Evolutionary conservation across 2,888 invertebrate genomes (phyloP).

Genomic region (Oligia latruncula): DNA sequence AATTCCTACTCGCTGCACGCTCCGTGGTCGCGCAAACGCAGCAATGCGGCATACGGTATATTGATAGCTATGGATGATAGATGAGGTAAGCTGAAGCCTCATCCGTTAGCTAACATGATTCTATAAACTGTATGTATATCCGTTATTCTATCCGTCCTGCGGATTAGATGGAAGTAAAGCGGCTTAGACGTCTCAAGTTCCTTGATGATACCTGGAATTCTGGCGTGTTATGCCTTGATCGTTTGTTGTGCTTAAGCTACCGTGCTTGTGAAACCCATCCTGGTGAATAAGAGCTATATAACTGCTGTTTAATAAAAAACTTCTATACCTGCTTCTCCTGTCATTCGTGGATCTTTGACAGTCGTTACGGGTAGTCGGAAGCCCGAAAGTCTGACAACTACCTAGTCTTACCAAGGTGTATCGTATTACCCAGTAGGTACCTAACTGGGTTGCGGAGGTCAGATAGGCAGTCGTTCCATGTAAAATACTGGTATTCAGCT

Average conservation of each 20-base stretch:
- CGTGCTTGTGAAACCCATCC: not conserved
- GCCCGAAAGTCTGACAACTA: too few relatives aligned
- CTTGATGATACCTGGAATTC: constrained; percentile 30
- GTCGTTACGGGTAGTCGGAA: too few relatives aligned
- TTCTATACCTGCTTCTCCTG: not conserved
- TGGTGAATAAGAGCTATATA: constrained; percentile 3
- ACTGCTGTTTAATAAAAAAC: not conserved
- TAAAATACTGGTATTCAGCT: too few relatives aligned
- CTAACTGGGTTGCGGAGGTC: too few relatives aligned
- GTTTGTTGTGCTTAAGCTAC: constrained; percentile 1
- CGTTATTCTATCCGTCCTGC: constrained; percentile 56
- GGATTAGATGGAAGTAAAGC: constrained; percentile 51
- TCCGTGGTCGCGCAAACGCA: constrained; percentile 26
- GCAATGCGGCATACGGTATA: constrained; percentile 57
- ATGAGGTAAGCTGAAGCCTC: constrained; percentile 61
- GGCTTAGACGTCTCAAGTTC: constrained; percentile 38
- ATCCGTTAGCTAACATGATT: constrained; percentile 64
- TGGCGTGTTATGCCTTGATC: constrained; percentile 4
- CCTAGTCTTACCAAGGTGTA: too few relatives aligned
- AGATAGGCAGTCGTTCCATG: too few relatives aligned
- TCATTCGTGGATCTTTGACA: too few relatives aligned
- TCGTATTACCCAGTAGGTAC: too few relatives aligned
- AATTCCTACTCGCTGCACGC: constrained; percentile 52
- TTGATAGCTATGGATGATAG: constrained; percentile 62
- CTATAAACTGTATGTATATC: constrained; percentile 58